A percentile compares a stretch with the other conserved stretches of the same genome.
These are phyloP conservation scores for Antechinus flavipes DNA, from an alignment of 2,113 vertebrate species.

Conservation along the genomic window DNA sequence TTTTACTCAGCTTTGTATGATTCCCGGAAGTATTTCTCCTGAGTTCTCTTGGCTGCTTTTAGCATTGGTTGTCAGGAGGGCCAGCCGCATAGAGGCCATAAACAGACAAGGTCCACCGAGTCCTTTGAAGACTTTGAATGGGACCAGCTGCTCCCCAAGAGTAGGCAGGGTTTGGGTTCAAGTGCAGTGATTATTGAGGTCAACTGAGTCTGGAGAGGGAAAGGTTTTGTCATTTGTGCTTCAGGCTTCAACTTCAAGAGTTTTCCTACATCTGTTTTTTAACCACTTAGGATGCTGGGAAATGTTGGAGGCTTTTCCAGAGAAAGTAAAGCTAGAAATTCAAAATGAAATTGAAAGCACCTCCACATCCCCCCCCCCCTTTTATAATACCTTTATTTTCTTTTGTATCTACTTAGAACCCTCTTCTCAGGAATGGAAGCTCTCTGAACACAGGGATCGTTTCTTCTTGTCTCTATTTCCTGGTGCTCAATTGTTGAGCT, in stretches of 20 bases:
- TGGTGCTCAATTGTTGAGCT: neutral
- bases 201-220: too few species aligned
- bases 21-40: neutral
- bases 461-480: neutral
- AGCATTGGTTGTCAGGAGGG: neutral
- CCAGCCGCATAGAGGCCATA: neutral
- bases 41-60: neutral
- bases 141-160: neutral
- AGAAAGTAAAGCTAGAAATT: neutral
- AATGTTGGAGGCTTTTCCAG: constrained; percentile 46
- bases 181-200: neutral
- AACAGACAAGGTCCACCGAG: neutral
- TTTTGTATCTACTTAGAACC: neutral
- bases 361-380: too few species aligned
- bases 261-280: neutral
- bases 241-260: too few species aligned
- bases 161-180: neutral
- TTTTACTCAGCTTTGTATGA: neutral
- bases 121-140: neutral
- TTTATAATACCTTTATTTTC: neutral
- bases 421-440: neutral
- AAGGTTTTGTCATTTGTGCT: neutral
- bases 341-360: neutral
- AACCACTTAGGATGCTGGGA: constrained; percentile 18
- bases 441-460: neutral